A percentile compares a stretch with the other conserved stretches of the same genome.
phyloP scores from a whole-genome alignment of 2,888 invertebrate species.

The Diarsia dahlii region DNA sequence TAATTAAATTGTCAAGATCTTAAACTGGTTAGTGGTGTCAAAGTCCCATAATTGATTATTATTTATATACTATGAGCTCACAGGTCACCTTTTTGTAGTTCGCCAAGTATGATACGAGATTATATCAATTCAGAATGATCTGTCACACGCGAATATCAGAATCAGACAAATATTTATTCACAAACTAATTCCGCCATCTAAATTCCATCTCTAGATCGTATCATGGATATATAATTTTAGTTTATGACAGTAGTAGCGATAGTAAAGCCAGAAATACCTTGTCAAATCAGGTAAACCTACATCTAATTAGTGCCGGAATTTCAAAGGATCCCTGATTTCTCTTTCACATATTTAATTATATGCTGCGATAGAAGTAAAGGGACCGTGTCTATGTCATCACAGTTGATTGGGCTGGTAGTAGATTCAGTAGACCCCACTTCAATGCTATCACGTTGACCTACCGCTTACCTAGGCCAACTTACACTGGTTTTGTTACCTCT shows the following conservation, averaged over 20 bases:
- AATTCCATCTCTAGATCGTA: constrained; percentile 10
- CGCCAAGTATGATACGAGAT: not conserved
- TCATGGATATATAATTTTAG: constrained; percentile 18
- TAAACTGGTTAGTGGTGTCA: constrained; percentile 9
- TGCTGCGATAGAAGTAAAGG: not conserved
- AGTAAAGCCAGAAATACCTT: constrained; percentile 3
- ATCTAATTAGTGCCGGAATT: constrained; percentile 14
- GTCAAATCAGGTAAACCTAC: not conserved
- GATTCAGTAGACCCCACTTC: not conserved
- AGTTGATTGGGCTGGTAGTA: not conserved
- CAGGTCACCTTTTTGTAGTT: not conserved
- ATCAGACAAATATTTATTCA: constrained; percentile 5
- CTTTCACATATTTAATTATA: constrained; percentile 36
- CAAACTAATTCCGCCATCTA: not conserved
- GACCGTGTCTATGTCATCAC: not conserved
- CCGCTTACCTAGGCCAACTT: not conserved
- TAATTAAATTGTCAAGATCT: constrained; percentile 17
- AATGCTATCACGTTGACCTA: not conserved
- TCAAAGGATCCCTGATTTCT: constrained; percentile 17
- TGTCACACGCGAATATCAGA: not conserved
- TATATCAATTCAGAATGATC: not conserved
- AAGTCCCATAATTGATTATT: not conserved
- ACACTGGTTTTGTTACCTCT: not conserved
- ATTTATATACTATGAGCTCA: not conserved
- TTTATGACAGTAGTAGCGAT: constrained; percentile 1